Conservation (phyloP, 1,140 invertebrate species). For the Cotesia glomerata region DNA sequence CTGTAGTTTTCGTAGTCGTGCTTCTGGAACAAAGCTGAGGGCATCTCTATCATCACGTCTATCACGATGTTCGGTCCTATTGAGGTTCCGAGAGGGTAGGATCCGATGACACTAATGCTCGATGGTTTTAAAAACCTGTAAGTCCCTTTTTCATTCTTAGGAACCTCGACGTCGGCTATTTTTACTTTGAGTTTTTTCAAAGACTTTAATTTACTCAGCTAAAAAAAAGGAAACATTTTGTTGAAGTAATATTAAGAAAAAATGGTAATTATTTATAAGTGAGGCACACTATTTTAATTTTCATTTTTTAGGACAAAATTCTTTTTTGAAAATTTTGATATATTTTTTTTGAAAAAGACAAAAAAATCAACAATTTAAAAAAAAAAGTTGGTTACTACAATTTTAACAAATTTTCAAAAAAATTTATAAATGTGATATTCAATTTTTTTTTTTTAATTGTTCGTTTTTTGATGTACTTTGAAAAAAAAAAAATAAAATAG, state of each 20-base stretch:
- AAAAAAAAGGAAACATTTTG: slow-evolving; percentile 12
- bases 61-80: slow-evolving; percentile 69
- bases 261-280: no score
- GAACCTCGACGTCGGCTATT: slow-evolving; percentile 47
- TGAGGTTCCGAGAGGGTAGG: slow-evolving; percentile 66
- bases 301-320: no score
- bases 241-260: slow-evolving; percentile 12
- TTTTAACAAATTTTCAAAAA: no score
- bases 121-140: slow-evolving; percentile 71
- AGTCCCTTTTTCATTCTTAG: slow-evolving; percentile 42
- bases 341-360: no score
- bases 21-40: slow-evolving; percentile 69
- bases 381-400: no score
- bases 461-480: no score
- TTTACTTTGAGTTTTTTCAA: slow-evolving; percentile 43
- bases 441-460: no score
- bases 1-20: slow-evolving; percentile 82
- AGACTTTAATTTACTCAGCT: slow-evolving; percentile 43
- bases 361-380: no score
- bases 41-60: slow-evolving; percentile 75
- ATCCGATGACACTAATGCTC: slow-evolving; percentile 70
- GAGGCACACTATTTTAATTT: no score
- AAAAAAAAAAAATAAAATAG: no score
- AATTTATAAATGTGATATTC: no score
- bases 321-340: no score